Conservation (phyloP, 2,888 invertebrate species). For the Dione juno region DNA sequence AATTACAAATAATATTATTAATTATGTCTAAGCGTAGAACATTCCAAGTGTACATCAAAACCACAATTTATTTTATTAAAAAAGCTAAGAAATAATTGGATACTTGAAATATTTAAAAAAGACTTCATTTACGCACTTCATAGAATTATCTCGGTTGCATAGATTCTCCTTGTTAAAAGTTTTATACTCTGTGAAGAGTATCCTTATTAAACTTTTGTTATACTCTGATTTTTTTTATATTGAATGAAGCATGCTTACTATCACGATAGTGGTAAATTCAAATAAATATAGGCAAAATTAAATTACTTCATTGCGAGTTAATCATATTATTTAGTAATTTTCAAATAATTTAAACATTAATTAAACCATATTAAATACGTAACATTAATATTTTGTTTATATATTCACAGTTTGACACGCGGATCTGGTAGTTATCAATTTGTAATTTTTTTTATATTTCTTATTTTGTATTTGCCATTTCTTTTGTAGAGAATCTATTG, state of each 20-base stretch:
- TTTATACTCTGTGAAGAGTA: slow-evolving; percentile 57
- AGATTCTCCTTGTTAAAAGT: slow-evolving; percentile 72
- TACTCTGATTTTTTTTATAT: slow-evolving; percentile 53
- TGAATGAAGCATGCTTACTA: slow-evolving; percentile 43
- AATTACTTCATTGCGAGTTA: neutral
- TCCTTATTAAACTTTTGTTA: slow-evolving; percentile 64
- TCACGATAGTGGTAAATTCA: neutral
- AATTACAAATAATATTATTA: neutral
- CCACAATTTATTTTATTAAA: neutral
- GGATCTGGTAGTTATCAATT: too few relatives aligned
- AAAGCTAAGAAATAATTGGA: neutral
- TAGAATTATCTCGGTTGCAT: slow-evolving; percentile 26
- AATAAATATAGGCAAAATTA: neutral
- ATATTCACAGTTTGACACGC: too few relatives aligned
- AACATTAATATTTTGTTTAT: too few relatives aligned
- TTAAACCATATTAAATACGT: too few relatives aligned
- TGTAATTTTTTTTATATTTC: too few relatives aligned
- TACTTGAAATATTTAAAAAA: slow-evolving; percentile 2
- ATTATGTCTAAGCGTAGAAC: neutral
- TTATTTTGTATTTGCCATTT: too few relatives aligned
- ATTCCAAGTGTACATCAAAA: neutral
- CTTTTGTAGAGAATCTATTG: too few relatives aligned
- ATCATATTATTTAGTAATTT: too few relatives aligned
- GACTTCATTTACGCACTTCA: slow-evolving; percentile 11
- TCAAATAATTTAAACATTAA: too few relatives aligned